Percentiles rank a stretch among this genome's conserved stretches.
Conservation (phyloP, 53 echinoderm and acorn worm genomes). For the Hippasteria phrygiana region DNA sequence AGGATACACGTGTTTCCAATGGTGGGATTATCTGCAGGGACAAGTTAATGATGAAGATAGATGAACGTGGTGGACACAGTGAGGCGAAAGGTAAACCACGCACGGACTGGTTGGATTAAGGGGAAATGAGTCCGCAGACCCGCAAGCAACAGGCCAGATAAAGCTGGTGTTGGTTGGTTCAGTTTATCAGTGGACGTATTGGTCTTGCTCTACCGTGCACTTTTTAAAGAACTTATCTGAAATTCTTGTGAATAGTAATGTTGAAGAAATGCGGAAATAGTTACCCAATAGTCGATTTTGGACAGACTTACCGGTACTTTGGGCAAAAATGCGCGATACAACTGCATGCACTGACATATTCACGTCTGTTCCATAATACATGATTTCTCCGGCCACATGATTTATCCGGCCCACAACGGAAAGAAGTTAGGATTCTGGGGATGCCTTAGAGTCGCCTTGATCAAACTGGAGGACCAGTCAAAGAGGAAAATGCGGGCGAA, state of each 20-base stretch:
- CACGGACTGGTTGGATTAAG: not conserved
- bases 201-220: no score
- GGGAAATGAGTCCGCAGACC: not conserved
- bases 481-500: not conserved
- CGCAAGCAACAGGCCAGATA: not conserved
- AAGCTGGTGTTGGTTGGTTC: no score
- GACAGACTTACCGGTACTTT: not conserved
- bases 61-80: not conserved
- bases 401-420: not conserved
- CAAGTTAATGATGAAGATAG: not conserved
- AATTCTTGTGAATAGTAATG: no score
- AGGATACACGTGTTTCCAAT: constrained; percentile 54
- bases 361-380: constrained; percentile 50
- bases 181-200: no score
- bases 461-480: not conserved
- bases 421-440: constrained; percentile 41
- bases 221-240: no score
- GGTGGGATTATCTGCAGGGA: not conserved
- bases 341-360: constrained; percentile 28
- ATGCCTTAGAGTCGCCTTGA: not conserved
- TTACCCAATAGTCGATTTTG: not conserved
- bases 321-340: not conserved
- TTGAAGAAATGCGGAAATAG: not conserved
- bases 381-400: not conserved
- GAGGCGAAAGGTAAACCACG: not conserved